Evolutionary conservation across 2,113 vertebrate species (phyloP).

Genomic region (Erinaceus europaeus): DNA sequence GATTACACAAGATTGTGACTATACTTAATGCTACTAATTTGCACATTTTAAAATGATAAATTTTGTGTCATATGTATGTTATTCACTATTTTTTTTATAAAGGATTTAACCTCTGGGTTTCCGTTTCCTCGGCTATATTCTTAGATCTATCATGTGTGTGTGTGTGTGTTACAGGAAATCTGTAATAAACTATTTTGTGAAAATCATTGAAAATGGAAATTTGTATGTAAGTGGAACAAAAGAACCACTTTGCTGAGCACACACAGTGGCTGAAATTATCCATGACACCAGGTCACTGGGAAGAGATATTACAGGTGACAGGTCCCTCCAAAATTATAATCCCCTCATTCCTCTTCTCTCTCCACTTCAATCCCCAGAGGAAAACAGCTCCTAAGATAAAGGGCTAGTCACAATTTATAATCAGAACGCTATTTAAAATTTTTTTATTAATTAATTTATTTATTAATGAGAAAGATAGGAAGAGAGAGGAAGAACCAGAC

Average conservation of each 20-base stretch:
- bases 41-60: background rate
- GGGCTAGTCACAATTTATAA: background rate
- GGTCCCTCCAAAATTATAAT: accelerated
- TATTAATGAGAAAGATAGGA: too few relatives aligned
- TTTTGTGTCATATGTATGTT: background rate
- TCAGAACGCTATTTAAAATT: background rate
- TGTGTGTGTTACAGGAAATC: background rate
- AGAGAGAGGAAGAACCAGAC: too few relatives aligned
- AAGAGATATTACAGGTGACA: background rate
- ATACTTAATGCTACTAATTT: background rate
- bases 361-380: background rate
- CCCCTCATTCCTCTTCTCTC: background rate
- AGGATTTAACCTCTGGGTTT: background rate
- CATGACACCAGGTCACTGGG: too few relatives aligned
- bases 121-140: background rate
- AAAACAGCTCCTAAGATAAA: background rate
- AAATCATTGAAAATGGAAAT: background rate
- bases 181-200: background rate
- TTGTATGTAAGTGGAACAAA: background rate
- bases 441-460: too few relatives aligned
- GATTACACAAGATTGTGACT: background rate
- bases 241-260: background rate
- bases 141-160: background rate
- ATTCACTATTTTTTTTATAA: background rate
- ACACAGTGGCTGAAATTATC: background rate